Conservation (phyloP, 2,113 vertebrate genomes). For the Ifrita kowaldi region DNA sequence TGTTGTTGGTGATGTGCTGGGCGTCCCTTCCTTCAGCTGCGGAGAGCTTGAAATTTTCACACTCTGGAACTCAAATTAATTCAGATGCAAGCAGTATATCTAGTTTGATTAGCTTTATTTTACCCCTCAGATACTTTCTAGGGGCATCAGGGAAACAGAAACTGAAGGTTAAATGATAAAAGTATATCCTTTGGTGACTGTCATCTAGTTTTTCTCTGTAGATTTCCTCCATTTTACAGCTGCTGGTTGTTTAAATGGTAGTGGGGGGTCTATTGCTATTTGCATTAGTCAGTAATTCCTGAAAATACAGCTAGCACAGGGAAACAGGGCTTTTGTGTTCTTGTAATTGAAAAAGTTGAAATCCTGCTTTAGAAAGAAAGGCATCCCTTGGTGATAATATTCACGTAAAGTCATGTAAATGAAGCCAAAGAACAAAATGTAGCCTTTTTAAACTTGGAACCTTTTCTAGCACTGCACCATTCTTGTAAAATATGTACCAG, state of each 20-base stretch:
- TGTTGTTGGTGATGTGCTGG: rapidly evolving
- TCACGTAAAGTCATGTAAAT: neutral
- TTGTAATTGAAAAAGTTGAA: neutral
- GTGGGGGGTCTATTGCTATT: neutral
- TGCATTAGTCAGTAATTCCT: neutral
- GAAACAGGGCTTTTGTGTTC: neutral
- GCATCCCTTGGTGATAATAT: neutral
- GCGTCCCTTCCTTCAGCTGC: neutral
- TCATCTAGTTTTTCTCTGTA: neutral
- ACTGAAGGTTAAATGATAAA: neutral
- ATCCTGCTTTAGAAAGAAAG: neutral
- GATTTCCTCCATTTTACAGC: neutral
- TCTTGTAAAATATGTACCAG: neutral
- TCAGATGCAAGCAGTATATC: neutral
- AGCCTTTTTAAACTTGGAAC: neutral
- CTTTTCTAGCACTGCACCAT: neutral
- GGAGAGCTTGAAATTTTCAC: neutral
- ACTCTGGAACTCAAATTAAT: neutral
- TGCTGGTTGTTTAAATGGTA: neutral
- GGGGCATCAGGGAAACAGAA: neutral
- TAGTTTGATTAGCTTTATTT: neutral
- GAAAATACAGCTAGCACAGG: neutral
- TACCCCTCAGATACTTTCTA: neutral
- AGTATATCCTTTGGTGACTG: neutral
- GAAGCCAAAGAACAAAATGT: neutral